These are phyloP conservation scores for Anarrhichthys ocellatus DNA, from an alignment of 2,113 vertebrate genomes.

Conservation along the genomic window DNA sequence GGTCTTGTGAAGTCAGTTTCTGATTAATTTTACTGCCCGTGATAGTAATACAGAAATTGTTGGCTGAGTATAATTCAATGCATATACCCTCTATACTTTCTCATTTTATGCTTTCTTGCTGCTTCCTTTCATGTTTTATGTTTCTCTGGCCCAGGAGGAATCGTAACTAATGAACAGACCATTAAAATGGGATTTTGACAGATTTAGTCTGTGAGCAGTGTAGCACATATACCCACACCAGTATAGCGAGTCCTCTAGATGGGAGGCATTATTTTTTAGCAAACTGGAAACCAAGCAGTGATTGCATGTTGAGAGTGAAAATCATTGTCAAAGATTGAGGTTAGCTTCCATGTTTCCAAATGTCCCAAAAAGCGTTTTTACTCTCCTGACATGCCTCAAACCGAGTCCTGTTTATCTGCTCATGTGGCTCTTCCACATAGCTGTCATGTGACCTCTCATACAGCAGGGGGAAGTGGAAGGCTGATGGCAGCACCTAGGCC, in stretches of 20 bases:
- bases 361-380: background rate
- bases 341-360: background rate
- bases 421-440: background rate
- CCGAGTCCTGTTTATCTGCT: background rate
- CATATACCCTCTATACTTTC: background rate
- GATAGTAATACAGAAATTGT: background rate
- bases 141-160: background rate
- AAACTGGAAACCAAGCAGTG: background rate
- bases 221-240: background rate
- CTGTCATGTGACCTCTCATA: conserved; percentile 53
- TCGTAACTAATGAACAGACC: conserved; percentile 8
- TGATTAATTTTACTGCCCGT: background rate
- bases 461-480: conserved; percentile 49
- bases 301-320: background rate
- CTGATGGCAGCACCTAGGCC: conserved; percentile 24
- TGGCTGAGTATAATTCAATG: background rate
- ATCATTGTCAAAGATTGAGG: background rate
- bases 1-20: background rate
- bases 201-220: background rate
- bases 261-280: background rate
- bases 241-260: background rate
- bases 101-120: background rate
- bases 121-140: conserved; percentile 9
- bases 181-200: background rate
- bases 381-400: background rate